Conservation (phyloP, 2,888 invertebrate species). For the Ochlodes sylvanus region DNA sequence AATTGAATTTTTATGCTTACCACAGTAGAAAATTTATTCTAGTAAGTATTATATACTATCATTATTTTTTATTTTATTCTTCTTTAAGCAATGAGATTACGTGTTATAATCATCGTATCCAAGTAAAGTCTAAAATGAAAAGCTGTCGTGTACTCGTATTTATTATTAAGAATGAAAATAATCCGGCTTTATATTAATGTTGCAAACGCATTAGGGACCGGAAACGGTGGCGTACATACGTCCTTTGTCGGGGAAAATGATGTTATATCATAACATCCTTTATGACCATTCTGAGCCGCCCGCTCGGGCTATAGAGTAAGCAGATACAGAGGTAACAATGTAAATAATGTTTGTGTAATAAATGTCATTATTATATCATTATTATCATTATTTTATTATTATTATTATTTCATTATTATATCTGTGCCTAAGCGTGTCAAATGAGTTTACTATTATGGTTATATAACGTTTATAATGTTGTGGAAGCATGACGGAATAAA, state of each 20-base stretch:
- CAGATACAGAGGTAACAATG: constrained; percentile 1
- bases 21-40: no score
- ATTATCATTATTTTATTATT: no score
- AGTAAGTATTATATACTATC: no score
- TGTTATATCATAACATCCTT: constrained; percentile 83
- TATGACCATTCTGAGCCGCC: constrained; percentile 76
- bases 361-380: no score
- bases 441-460: no score
- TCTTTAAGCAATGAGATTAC: background rate
- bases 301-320: constrained; percentile 59
- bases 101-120: constrained; percentile 8
- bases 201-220: constrained; percentile 71
- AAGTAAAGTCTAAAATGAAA: background rate
- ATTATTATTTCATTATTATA: no score
- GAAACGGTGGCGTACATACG: constrained; percentile 74
- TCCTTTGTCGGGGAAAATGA: constrained; percentile 80
- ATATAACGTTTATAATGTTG: no score
- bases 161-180: constrained; percentile 52
- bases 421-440: no score
- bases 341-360: no score
- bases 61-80: background rate
- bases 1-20: background rate
- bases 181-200: constrained; percentile 51
- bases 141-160: background rate
- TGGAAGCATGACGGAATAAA: no score